Conservation (phyloP, 37 sponge, comb jelly and placozoan genomes). For the Tethya wilhelma region DNA sequence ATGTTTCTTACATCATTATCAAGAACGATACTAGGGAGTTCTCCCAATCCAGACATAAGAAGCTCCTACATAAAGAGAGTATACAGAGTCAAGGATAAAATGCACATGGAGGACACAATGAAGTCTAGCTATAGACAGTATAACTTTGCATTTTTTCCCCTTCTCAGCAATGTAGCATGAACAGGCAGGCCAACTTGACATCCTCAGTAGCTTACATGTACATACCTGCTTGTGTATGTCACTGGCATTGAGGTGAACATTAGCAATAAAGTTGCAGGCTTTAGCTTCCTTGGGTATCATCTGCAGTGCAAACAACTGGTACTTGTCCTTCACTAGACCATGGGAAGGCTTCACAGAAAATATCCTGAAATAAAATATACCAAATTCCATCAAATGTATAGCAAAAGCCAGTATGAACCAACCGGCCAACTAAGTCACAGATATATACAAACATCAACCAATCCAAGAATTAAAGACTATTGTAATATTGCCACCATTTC, state of each 20-base stretch:
- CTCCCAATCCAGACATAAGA: slow-evolving; percentile 60
- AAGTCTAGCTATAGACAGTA: not conserved
- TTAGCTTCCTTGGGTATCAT: slow-evolving; percentile 37
- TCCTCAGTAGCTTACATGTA: not conserved
- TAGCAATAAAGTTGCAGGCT: slow-evolving; percentile 18
- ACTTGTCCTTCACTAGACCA: slow-evolving; percentile 46
- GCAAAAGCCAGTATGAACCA: no score
- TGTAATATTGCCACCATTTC: not conserved
- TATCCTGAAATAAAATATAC: slow-evolving; percentile 28
- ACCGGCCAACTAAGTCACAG: no score
- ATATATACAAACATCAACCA: no score
- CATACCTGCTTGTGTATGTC: slow-evolving; percentile 7
- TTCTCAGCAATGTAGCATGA: not conserved
- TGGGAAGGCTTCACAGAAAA: slow-evolving; percentile 59
- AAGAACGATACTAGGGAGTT: slow-evolving; percentile 56
- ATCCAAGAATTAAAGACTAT: not conserved
- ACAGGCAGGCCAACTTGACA: not conserved
- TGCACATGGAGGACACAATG: not conserved
- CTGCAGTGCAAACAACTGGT: slow-evolving; percentile 37
- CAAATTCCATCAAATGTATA: not conserved
- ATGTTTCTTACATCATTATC: slow-evolving; percentile 67
- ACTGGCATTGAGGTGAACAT: slow-evolving; percentile 26
- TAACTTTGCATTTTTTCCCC: not conserved
- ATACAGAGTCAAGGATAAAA: not conserved
- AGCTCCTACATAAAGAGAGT: slow-evolving; percentile 47